These are phyloP conservation scores for Xyliphius kryptos DNA, from an alignment of 2,113 vertebrate species.

Conservation along the genomic window DNA sequence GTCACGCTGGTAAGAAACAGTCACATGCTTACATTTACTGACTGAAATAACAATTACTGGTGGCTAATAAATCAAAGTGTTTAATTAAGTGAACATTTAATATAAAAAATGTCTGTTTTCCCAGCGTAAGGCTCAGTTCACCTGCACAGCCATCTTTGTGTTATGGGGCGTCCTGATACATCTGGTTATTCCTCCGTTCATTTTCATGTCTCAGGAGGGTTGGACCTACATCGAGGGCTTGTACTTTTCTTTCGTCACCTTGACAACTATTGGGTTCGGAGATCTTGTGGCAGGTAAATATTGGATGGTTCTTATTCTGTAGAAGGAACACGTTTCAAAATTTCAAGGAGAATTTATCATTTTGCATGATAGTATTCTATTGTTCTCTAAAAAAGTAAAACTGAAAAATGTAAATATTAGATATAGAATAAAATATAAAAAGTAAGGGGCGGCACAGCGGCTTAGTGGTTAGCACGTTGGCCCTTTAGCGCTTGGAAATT, in stretches of 20 bases:
- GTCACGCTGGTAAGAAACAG: slow-evolving; percentile 75
- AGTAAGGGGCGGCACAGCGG: no score
- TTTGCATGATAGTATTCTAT: no score
- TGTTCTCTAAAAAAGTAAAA: no score
- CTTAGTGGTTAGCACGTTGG: no score
- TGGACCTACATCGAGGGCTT: slow-evolving; percentile 92
- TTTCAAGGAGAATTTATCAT: no score
- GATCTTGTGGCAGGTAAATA: slow-evolving; percentile 88
- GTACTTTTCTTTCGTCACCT: slow-evolving; percentile 95
- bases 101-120: neutral
- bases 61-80: no score
- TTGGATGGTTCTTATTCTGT: slow-evolving; percentile 9
- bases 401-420: no score
- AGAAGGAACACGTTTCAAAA: neutral
- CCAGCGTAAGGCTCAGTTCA: slow-evolving; percentile 91
- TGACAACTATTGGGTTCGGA: slow-evolving; percentile 94
- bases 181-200: slow-evolving; percentile 88
- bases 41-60: no score
- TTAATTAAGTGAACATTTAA: no score
- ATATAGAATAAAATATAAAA: no score
- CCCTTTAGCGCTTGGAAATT: no score
- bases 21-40: no score
- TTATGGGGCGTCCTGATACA: slow-evolving; percentile 90
- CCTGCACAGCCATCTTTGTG: slow-evolving; percentile 90
- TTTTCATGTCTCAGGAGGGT: slow-evolving; percentile 92